Evolutionary conservation across 2,797 vertebrate genomes (phyloP).

Genomic region (Silurus aristotelis): DNA sequence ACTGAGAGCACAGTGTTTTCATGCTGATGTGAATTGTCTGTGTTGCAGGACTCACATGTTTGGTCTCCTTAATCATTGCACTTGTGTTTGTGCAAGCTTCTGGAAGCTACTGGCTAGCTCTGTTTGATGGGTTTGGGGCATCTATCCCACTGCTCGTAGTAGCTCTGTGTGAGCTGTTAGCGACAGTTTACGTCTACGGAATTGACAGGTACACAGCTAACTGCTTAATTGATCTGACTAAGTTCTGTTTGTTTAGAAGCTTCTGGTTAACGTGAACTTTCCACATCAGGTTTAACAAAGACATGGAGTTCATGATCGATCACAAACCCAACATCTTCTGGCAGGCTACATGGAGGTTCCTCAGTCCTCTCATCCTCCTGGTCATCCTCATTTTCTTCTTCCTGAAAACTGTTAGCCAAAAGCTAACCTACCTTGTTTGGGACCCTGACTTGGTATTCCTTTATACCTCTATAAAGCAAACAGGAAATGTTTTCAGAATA

Average conservation of each 20-base stretch:
- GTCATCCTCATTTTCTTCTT: slow-evolving; percentile 82
- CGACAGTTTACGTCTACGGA: slow-evolving; percentile 88
- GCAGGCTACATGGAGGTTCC: slow-evolving; percentile 80
- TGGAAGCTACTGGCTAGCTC: slow-evolving; percentile 91
- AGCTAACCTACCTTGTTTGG: slow-evolving; percentile 76
- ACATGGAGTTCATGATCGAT: slow-evolving; percentile 84
- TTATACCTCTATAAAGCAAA: neutral
- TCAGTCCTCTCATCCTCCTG: slow-evolving; percentile 83
- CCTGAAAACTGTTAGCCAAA: slow-evolving; percentile 70
- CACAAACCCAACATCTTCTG: slow-evolving; percentile 87
- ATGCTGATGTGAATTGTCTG: neutral
- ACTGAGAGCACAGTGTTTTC: neutral
- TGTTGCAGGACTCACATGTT: slow-evolving; percentile 79
- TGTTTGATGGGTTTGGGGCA: slow-evolving; percentile 88
- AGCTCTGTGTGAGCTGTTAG: slow-evolving; percentile 89
- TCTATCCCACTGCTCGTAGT: slow-evolving; percentile 93
- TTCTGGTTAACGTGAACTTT: neutral
- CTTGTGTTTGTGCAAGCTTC: slow-evolving; percentile 85
- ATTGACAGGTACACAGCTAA: slow-evolving; percentile 75
- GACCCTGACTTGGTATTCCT: slow-evolving; percentile 56
- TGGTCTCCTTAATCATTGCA: slow-evolving; percentile 74
- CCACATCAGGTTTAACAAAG: slow-evolving; percentile 78
- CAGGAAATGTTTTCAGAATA: neutral
- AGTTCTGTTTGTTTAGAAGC: neutral
- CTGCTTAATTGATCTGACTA: neutral